Evolutionary conservation across 2,113 vertebrate species (phyloP).

Genomic region (Leptobrachium ailaonicum): DNA sequence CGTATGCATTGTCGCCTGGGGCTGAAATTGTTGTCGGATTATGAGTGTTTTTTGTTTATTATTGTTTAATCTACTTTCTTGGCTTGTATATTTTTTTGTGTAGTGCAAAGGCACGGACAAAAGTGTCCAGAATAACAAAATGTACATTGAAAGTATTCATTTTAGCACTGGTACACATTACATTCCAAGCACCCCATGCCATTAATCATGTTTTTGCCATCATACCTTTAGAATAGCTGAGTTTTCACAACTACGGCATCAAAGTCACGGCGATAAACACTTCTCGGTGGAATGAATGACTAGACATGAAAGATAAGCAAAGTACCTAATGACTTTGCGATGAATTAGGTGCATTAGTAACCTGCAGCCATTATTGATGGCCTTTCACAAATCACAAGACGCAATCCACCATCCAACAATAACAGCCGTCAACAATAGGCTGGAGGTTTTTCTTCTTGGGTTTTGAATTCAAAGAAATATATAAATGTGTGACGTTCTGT

Average conservation of each 20-base stretch:
- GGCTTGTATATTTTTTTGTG: conserved; percentile 1
- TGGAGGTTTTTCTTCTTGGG: background rate
- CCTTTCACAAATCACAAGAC: conserved; percentile 21
- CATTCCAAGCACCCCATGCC: conserved; percentile 22
- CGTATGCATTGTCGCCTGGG: background rate
- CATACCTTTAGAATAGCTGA: conserved; percentile 39
- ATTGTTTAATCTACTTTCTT: background rate
- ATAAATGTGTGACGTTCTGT: too few relatives aligned
- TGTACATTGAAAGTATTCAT: conserved; percentile 23
- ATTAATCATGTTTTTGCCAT: conserved; percentile 44
- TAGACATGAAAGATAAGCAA: conserved; percentile 48
- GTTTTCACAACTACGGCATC: conserved; percentile 16
- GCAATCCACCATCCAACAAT: background rate
- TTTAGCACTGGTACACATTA: conserved; percentile 21
- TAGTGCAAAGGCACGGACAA: background rate
- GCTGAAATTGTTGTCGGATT: conserved; percentile 10
- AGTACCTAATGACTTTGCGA: conserved; percentile 42
- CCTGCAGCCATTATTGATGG: conserved; percentile 18
- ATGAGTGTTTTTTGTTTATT: background rate
- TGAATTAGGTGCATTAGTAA: conserved; percentile 37
- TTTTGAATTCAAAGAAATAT: too few relatives aligned
- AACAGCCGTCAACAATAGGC: background rate
- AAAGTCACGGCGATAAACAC: conserved; percentile 30
- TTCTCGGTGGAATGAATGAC: conserved; percentile 38
- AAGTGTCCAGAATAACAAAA: conserved; percentile 5